phyloP scores from a whole-genome alignment of 2,888 invertebrate species.

The Ischnus inquisitorius region DNA sequence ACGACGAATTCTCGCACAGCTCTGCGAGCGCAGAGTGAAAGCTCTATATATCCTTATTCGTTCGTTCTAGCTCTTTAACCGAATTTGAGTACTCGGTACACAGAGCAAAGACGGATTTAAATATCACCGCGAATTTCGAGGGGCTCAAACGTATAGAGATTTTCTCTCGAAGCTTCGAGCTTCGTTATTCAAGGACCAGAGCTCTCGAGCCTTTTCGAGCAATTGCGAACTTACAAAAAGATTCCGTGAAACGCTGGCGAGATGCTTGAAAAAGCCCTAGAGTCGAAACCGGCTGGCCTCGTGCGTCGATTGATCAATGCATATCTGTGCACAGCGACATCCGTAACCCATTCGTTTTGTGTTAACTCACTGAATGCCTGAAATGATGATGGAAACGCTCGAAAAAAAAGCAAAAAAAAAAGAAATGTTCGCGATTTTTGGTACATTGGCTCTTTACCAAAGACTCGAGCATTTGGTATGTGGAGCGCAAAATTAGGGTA shows the following conservation, averaged over 20 bases:
- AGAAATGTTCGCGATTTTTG: background rate
- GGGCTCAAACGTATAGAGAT: constrained; percentile 1
- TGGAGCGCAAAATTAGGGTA: background rate
- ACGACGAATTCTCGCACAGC: background rate
- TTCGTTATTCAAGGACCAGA: constrained; percentile 4
- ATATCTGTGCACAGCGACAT: background rate
- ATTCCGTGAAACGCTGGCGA: constrained; percentile 4
- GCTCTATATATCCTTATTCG: background rate
- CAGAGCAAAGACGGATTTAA: constrained; percentile 18
- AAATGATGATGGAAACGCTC: constrained; percentile 10
- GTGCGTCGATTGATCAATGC: background rate
- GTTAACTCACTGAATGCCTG: background rate
- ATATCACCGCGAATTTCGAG: constrained; percentile 19
- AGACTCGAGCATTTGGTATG: constrained; percentile 8
- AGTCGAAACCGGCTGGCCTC: background rate
- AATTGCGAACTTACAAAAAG: background rate
- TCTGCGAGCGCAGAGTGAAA: constrained; percentile 14
- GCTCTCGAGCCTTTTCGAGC: background rate
- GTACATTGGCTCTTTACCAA: background rate
- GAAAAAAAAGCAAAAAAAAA: background rate
- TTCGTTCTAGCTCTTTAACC: constrained; percentile 47
- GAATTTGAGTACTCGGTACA: constrained; percentile 39
- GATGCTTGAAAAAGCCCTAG: constrained; percentile 6
- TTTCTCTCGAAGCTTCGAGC: background rate
- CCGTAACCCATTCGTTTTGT: constrained; percentile 4